Conservation (phyloP, 2,113 vertebrate species). For the Muntiacus muntjak region DNA sequence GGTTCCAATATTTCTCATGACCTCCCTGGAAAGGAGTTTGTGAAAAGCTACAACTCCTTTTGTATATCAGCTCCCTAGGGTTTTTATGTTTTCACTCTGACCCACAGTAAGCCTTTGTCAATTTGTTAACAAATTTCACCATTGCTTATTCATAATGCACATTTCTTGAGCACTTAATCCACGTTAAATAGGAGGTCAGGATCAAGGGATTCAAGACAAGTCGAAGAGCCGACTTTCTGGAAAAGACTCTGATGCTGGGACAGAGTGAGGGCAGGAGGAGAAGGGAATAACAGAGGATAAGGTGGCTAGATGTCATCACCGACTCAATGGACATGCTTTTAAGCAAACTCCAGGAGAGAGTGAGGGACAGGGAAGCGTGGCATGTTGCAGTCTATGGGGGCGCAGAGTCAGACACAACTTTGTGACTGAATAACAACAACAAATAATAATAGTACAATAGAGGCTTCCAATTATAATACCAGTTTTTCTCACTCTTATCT, state of each 20-base stretch:
- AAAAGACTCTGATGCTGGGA: neutral
- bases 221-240: rapidly evolving
- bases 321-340: neutral
- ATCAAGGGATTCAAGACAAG: neutral
- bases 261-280: neutral
- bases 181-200: neutral
- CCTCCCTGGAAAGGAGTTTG: neutral
- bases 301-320: neutral
- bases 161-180: neutral
- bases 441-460: neutral
- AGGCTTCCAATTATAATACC: neutral
- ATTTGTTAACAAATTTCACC: neutral
- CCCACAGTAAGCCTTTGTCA: neutral
- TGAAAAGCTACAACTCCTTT: neutral
- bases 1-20: neutral
- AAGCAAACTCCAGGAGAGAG: neutral
- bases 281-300: neutral
- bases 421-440: neutral
- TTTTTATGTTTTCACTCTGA: neutral
- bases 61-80: neutral
- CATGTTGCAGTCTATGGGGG: neutral
- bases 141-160: neutral
- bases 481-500: neutral
- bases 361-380: neutral
- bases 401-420: neutral